Evolutionary conservation across 2,888 invertebrate genomes (phyloP), one percentile per base, ranked within the genome.

Genomic region (Esperia sulphurella): DNA sequence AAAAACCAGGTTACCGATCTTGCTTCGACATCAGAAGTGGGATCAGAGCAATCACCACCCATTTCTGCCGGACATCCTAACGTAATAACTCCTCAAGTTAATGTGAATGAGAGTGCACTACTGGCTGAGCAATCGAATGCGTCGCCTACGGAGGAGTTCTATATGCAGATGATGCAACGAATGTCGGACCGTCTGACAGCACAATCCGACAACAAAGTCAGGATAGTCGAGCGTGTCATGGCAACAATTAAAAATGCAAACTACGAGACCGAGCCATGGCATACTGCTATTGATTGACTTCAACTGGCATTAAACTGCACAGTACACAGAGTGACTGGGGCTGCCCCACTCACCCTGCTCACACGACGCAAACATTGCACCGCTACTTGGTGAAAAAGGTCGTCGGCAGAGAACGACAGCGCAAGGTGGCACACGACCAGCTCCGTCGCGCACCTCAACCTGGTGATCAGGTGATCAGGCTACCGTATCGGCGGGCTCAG

Each of bases 261-360:
- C 35, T 61, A 59, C 45, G 59, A 63, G 29, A 59, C 56, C 0
- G 29, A 13, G n/a, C 10, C 49, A 8, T 62, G 62, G 61, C 54
- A 57, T 1, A 57, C 49, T 2, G 52, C 60, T 5, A 14, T 65
- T 1, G 57, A 54, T 7, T 37, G 12, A 7, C 38, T 63, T 0
- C 61, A 62, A 43, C 41, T 63, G 1, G 61, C 61, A 0, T 9
- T 63, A 0, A 63, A 65, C 44, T 61, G 61, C 41, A 59, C 61
- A 0, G 1, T 35, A 3, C 54, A 58, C 9, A 45, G 50, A 40
- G 43, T 41, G 0, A 64, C 64, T 0, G 59, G 60, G 0, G 42
- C 51, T 6, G 46, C 63, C 1, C 61, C 61, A 10, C 49, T 61
- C 0, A 55, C 58, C 3, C 40, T 59, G 0, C 3, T 62, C 0